A percentile compares a stretch with the other conserved stretches of the same genome.
Conservation (phyloP, 2,797 vertebrate genomes). For the Sciaenops ocellatus region DNA sequence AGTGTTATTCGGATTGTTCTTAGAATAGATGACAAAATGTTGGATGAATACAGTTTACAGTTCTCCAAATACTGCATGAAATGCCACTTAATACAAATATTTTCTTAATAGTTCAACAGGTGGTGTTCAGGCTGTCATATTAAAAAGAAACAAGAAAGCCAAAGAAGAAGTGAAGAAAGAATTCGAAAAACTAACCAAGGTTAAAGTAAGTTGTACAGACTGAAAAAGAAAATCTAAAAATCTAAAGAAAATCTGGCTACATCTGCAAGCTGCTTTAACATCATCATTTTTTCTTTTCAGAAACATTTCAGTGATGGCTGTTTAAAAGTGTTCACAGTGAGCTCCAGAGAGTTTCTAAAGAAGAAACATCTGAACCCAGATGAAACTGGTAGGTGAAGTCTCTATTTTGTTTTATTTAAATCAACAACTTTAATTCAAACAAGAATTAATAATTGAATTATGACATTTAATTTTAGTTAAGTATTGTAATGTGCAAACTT, state of each 20-base stretch:
- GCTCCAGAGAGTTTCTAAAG: slow-evolving; percentile 43
- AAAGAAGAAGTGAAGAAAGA: slow-evolving; percentile 26
- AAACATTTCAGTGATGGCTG: slow-evolving; percentile 61
- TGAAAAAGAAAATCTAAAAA: neutral
- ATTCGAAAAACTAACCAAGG: neutral
- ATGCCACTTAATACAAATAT: neutral
- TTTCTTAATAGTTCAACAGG: slow-evolving; percentile 4
- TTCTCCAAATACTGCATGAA: neutral
- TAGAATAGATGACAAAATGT: too few species aligned
- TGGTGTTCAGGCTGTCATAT: neutral
- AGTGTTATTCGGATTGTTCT: too few species aligned
- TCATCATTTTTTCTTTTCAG: slow-evolving; percentile 27
- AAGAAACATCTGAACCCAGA: neutral
- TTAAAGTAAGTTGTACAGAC: slow-evolving; percentile 40
- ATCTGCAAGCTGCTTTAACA: neutral
- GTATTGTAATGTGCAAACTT: neutral
- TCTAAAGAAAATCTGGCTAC: neutral
- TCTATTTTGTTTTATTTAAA: neutral
- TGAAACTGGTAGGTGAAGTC: slow-evolving; percentile 50
- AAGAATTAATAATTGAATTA: neutral
- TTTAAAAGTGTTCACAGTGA: too few species aligned
- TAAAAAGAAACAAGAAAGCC: slow-evolving; percentile 14
- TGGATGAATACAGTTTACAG: neutral
- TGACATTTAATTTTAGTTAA: neutral
- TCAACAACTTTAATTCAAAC: neutral